phyloP scores from a whole-genome alignment of 1,140 invertebrate genomes.

The Zaprionus gabonicus region DNA sequence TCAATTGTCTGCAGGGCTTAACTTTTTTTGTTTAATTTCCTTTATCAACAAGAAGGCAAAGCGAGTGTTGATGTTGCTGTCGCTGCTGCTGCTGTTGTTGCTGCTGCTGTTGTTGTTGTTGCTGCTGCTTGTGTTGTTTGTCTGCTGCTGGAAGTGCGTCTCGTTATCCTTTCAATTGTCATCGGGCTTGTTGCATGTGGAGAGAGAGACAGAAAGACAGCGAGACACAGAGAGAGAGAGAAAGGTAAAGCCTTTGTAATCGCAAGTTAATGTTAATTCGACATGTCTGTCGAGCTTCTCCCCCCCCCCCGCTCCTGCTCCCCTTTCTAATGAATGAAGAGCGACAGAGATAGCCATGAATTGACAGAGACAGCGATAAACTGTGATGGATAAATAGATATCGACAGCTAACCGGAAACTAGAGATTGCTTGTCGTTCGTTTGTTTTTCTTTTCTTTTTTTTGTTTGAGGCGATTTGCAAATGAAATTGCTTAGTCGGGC shows the following conservation, averaged over 20 bases:
- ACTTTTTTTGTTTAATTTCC: slow-evolving; percentile 78
- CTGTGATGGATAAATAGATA: background rate
- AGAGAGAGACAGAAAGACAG: slow-evolving; percentile 2
- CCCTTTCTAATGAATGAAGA: background rate
- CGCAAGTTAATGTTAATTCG: slow-evolving; percentile 68
- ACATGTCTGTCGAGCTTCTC: slow-evolving; percentile 27
- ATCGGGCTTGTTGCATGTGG: slow-evolving; percentile 67
- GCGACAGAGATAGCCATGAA: background rate
- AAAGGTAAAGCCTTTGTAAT: slow-evolving; percentile 63
- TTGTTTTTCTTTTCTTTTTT: background rate
- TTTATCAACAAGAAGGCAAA: slow-evolving; percentile 69
- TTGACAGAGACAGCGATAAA: background rate
- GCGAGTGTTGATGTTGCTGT: slow-evolving; percentile 24
- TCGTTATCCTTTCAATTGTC: slow-evolving; percentile 76
- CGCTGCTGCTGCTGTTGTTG: background rate
- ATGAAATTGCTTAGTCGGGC: slow-evolving; percentile 61
- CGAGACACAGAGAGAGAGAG: background rate
- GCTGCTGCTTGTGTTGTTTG: slow-evolving; percentile 5
- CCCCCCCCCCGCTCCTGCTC: background rate
- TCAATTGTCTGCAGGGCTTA: slow-evolving; percentile 78
- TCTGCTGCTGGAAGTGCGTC: slow-evolving; percentile 35
- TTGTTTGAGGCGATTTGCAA: slow-evolving; percentile 22
- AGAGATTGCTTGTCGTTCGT: background rate
- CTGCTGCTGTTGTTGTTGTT: slow-evolving; percentile 9
- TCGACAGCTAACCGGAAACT: slow-evolving; percentile 6